These are phyloP conservation scores for Odontamblyopus rebecca DNA, from an alignment of 2,797 vertebrate genomes.

Conservation along the genomic window DNA sequence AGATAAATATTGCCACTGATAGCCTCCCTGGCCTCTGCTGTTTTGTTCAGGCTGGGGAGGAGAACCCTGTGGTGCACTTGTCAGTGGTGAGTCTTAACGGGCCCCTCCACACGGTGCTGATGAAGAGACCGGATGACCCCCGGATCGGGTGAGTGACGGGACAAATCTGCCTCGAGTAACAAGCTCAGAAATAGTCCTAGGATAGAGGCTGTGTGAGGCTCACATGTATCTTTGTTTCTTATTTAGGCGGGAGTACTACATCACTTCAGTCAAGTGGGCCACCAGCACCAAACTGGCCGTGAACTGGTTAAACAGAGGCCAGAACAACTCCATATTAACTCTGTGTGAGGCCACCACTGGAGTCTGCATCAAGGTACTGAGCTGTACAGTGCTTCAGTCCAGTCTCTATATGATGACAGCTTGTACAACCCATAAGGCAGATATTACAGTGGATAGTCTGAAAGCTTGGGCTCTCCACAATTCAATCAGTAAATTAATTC, in stretches of 20 bases:
- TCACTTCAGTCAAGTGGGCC: slow-evolving; percentile 98
- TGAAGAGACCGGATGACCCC: slow-evolving; percentile 92
- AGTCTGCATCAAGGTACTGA: slow-evolving; percentile 91
- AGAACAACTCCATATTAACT: slow-evolving; percentile 96
- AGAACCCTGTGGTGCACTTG: slow-evolving; percentile 90
- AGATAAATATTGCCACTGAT: slow-evolving; percentile 13
- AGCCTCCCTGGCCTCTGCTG: slow-evolving; percentile 21
- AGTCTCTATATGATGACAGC: not conserved
- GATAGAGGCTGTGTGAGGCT: slow-evolving; percentile 6
- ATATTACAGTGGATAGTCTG: not conserved
- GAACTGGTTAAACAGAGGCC: slow-evolving; percentile 96
- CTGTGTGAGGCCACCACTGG: slow-evolving; percentile 95
- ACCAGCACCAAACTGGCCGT: slow-evolving; percentile 97
- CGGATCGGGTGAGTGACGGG: slow-evolving; percentile 86
- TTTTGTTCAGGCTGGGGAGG: slow-evolving; percentile 84
- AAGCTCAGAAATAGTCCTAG: slow-evolving; percentile 3
- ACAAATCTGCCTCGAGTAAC: not conserved
- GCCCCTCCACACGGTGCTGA: slow-evolving; percentile 90
- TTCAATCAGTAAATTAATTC: not conserved
- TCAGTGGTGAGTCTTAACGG: slow-evolving; percentile 94
- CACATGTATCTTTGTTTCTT: slow-evolving; percentile 21
- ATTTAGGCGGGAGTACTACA: slow-evolving; percentile 88
- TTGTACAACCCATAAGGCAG: not conserved
- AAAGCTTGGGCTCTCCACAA: not conserved
- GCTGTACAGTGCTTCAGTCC: not conserved